phyloP scores from a whole-genome alignment of 2,888 invertebrate species.

The Nemotelus pantherinus region DNA sequence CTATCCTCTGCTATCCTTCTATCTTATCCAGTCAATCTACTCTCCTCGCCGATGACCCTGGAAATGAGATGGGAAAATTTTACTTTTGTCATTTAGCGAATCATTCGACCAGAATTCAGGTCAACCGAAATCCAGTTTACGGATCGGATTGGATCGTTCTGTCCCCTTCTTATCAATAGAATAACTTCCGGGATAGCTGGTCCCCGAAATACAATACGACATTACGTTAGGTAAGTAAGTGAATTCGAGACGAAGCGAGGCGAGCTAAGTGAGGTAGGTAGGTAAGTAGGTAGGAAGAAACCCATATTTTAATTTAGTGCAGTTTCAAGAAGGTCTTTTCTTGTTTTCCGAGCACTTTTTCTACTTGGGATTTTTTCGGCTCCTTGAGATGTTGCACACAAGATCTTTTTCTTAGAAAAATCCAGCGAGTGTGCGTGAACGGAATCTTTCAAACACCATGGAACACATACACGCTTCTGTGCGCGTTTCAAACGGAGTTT shows the following conservation, averaged over 20 bases:
- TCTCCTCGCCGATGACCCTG: not conserved
- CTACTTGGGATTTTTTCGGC: not conserved
- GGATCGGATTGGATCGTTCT: not conserved
- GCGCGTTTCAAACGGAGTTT: not conserved
- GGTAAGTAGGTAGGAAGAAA: constrained; percentile 4
- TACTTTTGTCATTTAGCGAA: constrained; percentile 22
- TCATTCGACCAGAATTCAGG: constrained; percentile 31
- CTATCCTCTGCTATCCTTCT: not conserved
- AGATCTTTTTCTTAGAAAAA: constrained; percentile 23
- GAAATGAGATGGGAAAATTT: constrained; percentile 5
- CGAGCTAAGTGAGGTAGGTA: not conserved
- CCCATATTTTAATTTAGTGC: constrained; percentile 17
- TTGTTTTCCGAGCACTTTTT: constrained; percentile 11
- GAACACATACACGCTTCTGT: not conserved
- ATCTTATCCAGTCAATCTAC: not conserved
- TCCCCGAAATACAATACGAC: constrained; percentile 20
- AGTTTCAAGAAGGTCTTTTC: constrained; percentile 4
- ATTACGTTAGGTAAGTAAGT: constrained; percentile 13
- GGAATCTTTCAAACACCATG: not conserved
- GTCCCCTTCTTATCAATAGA: constrained; percentile 28
- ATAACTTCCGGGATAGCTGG: constrained; percentile 43
- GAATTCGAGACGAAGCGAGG: no score
- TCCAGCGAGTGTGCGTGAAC: constrained; percentile 18
- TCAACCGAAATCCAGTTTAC: constrained; percentile 33
- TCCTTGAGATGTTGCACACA: constrained; percentile 12